Evolutionary conservation across 2,797 vertebrate species (phyloP).

Genomic region (Acipenser oxyrinchus): DNA sequence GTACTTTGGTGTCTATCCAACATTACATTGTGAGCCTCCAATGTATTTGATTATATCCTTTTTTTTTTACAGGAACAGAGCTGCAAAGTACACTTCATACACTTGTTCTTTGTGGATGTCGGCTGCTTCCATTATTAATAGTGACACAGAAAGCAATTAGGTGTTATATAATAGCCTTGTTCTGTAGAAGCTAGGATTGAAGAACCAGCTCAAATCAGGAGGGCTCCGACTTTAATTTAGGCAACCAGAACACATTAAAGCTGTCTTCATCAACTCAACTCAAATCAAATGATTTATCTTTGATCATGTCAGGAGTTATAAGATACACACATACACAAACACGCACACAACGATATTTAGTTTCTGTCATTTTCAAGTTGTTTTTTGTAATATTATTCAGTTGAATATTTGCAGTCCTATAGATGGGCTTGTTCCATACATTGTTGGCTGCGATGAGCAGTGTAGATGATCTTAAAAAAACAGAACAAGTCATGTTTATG

Average conservation of each 20-base stretch:
- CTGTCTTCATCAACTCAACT: slow-evolving; percentile 9
- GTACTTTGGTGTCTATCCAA: no score
- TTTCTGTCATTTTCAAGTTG: no score
- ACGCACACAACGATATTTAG: no score
- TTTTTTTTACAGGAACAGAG: no score
- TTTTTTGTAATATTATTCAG: no score
- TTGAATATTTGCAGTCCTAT: no score
- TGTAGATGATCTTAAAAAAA: no score
- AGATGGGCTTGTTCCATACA: no score
- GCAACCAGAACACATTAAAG: slow-evolving; percentile 17
- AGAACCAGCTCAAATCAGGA: slow-evolving; percentile 12
- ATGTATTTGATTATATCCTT: no score
- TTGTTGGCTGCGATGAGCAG: no score
- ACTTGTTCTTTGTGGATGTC: slow-evolving; percentile 18
- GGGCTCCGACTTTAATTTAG: slow-evolving; percentile 26
- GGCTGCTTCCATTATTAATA: slow-evolving; percentile 36
- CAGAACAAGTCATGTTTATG: no score
- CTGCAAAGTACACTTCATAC: neutral
- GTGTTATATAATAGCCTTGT: slow-evolving; percentile 44
- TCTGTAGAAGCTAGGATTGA: slow-evolving; percentile 12
- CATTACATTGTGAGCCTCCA: no score
- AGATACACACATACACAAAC: neutral
- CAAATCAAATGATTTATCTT: slow-evolving; percentile 17
- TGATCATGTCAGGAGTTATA: slow-evolving; percentile 13
- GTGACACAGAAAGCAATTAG: slow-evolving; percentile 42